Conservation (phyloP, 1,140 invertebrate genomes). For the Leptopilina boulardi region DNA sequence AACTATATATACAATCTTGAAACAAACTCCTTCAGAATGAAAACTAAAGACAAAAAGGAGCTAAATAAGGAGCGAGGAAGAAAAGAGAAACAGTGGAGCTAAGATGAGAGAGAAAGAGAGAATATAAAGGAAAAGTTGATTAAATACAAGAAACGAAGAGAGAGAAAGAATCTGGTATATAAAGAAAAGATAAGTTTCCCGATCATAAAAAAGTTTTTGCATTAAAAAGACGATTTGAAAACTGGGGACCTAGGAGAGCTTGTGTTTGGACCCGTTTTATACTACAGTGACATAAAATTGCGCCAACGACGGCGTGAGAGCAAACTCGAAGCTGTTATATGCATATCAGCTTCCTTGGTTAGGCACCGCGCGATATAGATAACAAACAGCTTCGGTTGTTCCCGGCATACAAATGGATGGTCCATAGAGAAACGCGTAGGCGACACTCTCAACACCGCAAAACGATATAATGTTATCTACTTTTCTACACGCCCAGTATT, state of each 20-base stretch:
- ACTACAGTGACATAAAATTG: constrained; percentile 38
- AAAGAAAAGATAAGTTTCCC: neutral
- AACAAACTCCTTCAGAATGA: too few relatives aligned
- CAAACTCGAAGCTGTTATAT: constrained; percentile 40
- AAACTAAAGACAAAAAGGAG: too few relatives aligned
- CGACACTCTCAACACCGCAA: constrained; percentile 65
- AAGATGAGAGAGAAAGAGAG: too few relatives aligned
- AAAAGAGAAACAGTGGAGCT: too few relatives aligned
- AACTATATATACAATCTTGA: too few relatives aligned
- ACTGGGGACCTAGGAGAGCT: neutral
- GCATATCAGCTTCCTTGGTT: constrained; percentile 67
- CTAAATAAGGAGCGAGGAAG: too few relatives aligned
- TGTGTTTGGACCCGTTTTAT: neutral
- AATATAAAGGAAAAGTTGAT: too few relatives aligned
- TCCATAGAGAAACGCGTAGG: constrained; percentile 61
- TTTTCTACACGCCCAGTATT: constrained; percentile 59
- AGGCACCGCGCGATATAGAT: constrained; percentile 57
- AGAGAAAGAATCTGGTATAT: too few relatives aligned
- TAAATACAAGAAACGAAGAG: too few relatives aligned
- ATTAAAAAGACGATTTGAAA: neutral
- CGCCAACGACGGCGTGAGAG: constrained; percentile 45
- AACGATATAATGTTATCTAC: constrained; percentile 67
- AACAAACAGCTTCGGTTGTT: constrained; percentile 53
- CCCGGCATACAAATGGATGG: constrained; percentile 49
- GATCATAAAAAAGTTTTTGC: constrained; percentile 15